Evolutionary conservation across 2,113 vertebrate species (phyloP).

Genomic region (Zosterops japonicus): DNA sequence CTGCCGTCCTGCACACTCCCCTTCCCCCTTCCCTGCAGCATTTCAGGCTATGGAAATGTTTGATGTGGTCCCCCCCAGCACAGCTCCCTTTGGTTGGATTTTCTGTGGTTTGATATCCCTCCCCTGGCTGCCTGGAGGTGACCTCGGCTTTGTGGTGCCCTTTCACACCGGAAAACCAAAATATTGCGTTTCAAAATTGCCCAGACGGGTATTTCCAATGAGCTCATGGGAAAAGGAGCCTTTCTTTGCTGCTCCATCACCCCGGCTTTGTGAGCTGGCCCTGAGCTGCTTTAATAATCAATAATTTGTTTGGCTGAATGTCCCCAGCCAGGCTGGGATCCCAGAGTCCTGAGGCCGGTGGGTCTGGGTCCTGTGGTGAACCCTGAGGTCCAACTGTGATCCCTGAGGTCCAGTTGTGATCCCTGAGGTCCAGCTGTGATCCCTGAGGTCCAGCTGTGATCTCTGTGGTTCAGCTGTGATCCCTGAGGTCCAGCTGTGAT

Average conservation of each 20-base stretch:
- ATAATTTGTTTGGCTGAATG: neutral
- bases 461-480: rapidly evolving
- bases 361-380: neutral
- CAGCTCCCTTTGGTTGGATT: neutral
- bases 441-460: rapidly evolving
- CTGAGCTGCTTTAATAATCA: neutral
- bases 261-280: neutral
- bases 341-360: rapidly evolving
- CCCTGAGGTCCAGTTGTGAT: rapidly evolving
- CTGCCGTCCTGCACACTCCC: slow-evolving; percentile 25
- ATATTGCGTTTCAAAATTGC: neutral
- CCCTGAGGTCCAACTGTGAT: rapidly evolving
- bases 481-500: rapidly evolving
- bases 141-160: neutral
- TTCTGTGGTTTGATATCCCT: neutral
- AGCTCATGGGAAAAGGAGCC: neutral
- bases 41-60: neutral
- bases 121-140: neutral
- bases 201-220: slow-evolving; percentile 53
- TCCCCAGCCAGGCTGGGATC: neutral
- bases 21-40: neutral
- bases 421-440: rapidly evolving
- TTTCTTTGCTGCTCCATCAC: neutral
- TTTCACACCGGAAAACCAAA: neutral
- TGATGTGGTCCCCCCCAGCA: neutral